Percentiles rank a stretch among this genome's conserved stretches.
Evolutionary conservation across 2,797 vertebrate genomes (phyloP).

Genomic region (Epinephelus malabaricus): DNA sequence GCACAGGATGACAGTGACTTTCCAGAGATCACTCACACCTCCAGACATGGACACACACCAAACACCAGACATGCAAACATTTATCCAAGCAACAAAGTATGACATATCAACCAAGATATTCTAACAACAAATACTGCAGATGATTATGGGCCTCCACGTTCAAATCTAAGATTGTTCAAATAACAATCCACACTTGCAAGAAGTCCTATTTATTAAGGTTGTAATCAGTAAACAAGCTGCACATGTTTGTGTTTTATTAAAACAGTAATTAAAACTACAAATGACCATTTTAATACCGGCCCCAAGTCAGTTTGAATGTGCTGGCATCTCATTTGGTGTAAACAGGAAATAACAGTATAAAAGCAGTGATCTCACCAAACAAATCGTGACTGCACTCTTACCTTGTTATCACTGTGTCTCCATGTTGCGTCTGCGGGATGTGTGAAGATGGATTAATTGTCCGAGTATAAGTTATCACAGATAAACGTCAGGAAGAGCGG

Average conservation of each 20-base stretch:
- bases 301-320: background rate
- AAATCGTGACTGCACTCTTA: conserved; percentile 61
- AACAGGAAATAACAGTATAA: conserved; percentile 51
- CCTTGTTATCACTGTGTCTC: conserved; percentile 80
- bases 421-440: conserved; percentile 71
- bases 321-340: background rate
- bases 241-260: conserved; percentile 17
- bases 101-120: background rate
- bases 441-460: conserved; percentile 11
- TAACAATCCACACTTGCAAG: conserved; percentile 37
- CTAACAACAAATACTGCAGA: background rate
- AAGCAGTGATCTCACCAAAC: conserved; percentile 6
- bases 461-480: conserved; percentile 27
- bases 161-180: conserved; percentile 8
- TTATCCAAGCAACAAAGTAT: background rate
- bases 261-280: background rate
- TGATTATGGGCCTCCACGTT: background rate
- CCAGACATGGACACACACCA: background rate
- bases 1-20: conserved; percentile 45
- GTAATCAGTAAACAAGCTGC: conserved; percentile 13
- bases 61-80: background rate
- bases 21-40: conserved; percentile 47
- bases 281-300: background rate
- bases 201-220: background rate
- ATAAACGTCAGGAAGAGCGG: conserved; percentile 29